A percentile compares a stretch with the other conserved stretches of the same genome.
Conservation (phyloP, 2,113 vertebrate species). For the Cryptotis parvus region DNA sequence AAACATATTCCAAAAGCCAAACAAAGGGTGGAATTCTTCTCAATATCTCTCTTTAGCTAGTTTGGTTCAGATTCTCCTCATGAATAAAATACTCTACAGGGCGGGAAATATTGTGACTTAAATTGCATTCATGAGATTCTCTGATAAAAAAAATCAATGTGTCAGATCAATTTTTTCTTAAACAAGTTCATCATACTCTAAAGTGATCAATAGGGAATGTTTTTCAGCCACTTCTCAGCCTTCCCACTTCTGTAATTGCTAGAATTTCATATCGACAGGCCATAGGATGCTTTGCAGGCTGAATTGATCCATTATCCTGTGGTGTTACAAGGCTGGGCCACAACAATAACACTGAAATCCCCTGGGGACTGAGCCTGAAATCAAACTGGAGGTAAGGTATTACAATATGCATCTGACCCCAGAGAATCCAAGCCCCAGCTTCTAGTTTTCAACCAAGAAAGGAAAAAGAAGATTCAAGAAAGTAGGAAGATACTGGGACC, state of each 20-base stretch:
- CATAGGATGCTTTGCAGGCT: slow-evolving; percentile 88
- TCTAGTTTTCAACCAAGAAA: slow-evolving; percentile 65
- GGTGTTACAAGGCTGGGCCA: slow-evolving; percentile 83
- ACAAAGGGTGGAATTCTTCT: not conserved
- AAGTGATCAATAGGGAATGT: slow-evolving; percentile 88
- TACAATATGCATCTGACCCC: slow-evolving; percentile 86
- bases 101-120: slow-evolving; percentile 83
- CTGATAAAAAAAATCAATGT: slow-evolving; percentile 87
- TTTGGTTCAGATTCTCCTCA: slow-evolving; percentile 16
- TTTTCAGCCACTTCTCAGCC: slow-evolving; percentile 86
- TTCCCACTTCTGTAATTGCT: slow-evolving; percentile 86
- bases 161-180: slow-evolving; percentile 88
- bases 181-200: slow-evolving; percentile 89
- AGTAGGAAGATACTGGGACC: not conserved
- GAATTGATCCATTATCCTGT: slow-evolving; percentile 90
- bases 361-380: slow-evolving; percentile 78
- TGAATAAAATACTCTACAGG: slow-evolving; percentile 46
- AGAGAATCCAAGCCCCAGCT: slow-evolving; percentile 69
- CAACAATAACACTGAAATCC: slow-evolving; percentile 86
- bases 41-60: not conserved
- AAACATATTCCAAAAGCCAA: not conserved
- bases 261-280: slow-evolving; percentile 87
- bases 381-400: slow-evolving; percentile 86
- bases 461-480: not conserved
- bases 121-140: slow-evolving; percentile 85